phyloP scores from a whole-genome alignment of 2,888 invertebrate species.

The Diarsia mendica region DNA sequence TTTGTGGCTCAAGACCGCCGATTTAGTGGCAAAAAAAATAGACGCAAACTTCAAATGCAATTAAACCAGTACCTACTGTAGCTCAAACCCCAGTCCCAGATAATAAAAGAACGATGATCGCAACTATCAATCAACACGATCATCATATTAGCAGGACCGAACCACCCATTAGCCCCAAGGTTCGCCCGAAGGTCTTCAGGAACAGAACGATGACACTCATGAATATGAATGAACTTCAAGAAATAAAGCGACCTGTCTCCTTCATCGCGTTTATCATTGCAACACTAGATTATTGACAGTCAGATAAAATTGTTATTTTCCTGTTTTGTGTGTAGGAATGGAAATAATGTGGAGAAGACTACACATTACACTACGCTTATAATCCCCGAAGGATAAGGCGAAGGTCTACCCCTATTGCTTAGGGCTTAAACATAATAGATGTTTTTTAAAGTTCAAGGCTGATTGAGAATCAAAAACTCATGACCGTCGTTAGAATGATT shows the following conservation, averaged over 20 bases:
- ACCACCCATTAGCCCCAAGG: constrained; percentile 63
- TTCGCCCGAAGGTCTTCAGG: constrained; percentile 57
- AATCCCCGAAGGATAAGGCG: no score
- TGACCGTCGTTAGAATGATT: no score
- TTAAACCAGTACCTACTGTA: no score
- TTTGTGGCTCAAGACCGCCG: constrained; percentile 18
- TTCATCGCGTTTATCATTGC: constrained; percentile 44
- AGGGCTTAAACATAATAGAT: no score
- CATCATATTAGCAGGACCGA: constrained; percentile 44
- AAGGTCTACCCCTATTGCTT: no score
- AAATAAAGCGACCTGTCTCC: constrained; percentile 41
- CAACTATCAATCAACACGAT: neutral
- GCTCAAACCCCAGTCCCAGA: neutral
- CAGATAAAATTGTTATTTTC: constrained; percentile 28
- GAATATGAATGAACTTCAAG: constrained; percentile 61
- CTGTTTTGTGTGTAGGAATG: constrained; percentile 29
- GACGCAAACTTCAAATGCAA: no score
- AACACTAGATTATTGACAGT: constrained; percentile 22
- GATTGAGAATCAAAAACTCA: neutral
- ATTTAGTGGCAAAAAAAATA: no score
- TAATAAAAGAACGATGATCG: neutral
- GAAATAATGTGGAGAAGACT: neutral
- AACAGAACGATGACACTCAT: constrained; percentile 55
- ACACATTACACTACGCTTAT: no score
- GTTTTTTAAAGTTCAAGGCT: neutral